Conservation (phyloP, 2,797 vertebrate species). For the Silurus lanzhouensis region DNA sequence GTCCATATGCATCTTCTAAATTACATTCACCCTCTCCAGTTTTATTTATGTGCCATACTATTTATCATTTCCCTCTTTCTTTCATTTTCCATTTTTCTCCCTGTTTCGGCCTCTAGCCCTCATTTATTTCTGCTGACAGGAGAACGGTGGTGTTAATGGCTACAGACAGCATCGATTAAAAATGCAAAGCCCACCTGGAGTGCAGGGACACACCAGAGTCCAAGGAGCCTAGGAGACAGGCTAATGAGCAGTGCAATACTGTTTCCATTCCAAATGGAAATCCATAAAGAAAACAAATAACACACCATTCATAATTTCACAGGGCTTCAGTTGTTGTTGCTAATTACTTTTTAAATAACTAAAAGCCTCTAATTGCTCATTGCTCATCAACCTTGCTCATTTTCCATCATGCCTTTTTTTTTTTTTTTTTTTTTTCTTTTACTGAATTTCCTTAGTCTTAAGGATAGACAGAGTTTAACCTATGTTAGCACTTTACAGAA, state of each 20-base stretch:
- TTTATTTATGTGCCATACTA: constrained; percentile 28
- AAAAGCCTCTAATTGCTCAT: neutral
- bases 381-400: neutral
- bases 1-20: constrained; percentile 50
- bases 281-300: constrained; percentile 34
- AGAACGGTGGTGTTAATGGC: constrained; percentile 72
- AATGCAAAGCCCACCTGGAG: constrained; percentile 80
- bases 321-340: constrained; percentile 1
- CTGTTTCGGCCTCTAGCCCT: constrained; percentile 16
- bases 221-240: constrained; percentile 37
- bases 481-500: constrained; percentile 33
- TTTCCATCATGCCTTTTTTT: constrained; percentile 14
- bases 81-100: constrained; percentile 24
- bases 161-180: constrained; percentile 79
- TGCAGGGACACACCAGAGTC: constrained; percentile 67
- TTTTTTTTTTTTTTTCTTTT: neutral
- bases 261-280: constrained; percentile 29
- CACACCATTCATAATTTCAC: constrained; percentile 13
- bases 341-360: neutral
- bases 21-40: constrained; percentile 22
- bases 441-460: constrained; percentile 26
- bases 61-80: constrained; percentile 35
- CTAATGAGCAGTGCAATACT: constrained; percentile 27
- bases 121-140: constrained; percentile 58
- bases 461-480: constrained; percentile 37